Evolutionary conservation across 2,797 vertebrate genomes (phyloP).

Genomic region (Ibycter americanus): DNA sequence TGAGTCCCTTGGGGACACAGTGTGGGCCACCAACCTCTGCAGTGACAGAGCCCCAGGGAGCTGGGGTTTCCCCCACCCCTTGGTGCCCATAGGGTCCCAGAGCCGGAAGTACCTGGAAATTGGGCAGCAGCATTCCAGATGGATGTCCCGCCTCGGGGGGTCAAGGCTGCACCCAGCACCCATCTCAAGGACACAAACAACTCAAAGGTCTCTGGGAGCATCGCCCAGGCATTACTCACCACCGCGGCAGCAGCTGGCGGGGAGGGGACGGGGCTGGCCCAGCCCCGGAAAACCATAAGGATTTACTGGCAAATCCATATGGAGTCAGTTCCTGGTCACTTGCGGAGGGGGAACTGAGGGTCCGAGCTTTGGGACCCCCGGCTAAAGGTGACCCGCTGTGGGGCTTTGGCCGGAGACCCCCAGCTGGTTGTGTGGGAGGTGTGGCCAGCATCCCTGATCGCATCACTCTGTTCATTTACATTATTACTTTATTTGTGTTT

Average conservation of each 20-base stretch:
- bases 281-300: fast-evolving
- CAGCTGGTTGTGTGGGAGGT: fast-evolving
- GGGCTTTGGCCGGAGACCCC: background rate
- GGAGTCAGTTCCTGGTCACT: background rate
- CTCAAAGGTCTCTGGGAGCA: conserved; percentile 37
- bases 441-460: background rate
- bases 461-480: background rate
- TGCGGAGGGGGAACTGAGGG: too few species aligned
- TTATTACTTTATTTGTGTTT: background rate
- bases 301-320: fast-evolving
- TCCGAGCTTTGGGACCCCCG: too few species aligned
- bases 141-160: fast-evolving
- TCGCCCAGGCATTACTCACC: background rate
- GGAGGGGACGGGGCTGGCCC: background rate
- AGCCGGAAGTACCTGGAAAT: background rate
- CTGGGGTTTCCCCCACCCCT: background rate
- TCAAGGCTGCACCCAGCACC: background rate
- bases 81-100: fast-evolving
- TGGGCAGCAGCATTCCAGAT: fast-evolving
- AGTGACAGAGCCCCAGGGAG: background rate
- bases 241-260: background rate
- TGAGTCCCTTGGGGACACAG: fast-evolving
- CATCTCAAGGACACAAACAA: conserved; percentile 8
- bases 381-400: background rate
- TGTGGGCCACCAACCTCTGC: fast-evolving